Percentiles rank a stretch among this genome's conserved stretches.
Evolutionary conservation across 1,140 invertebrate species (phyloP).

Genomic region (Apis dorsata): DNA sequence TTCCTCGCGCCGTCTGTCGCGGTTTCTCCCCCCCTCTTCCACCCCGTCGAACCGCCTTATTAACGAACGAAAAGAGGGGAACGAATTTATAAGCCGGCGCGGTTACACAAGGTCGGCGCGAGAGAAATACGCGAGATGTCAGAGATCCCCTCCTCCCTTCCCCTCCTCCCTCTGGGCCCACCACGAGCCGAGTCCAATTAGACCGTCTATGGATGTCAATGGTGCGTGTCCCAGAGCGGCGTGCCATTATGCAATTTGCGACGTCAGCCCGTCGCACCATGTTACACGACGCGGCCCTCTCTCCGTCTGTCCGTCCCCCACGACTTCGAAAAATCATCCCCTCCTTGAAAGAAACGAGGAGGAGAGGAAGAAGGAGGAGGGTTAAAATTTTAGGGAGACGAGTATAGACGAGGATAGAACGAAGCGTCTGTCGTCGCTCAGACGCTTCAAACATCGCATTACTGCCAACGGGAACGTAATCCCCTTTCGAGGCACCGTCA

Average conservation of each 20-base stretch:
- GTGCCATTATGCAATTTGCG: slow-evolving; percentile 44
- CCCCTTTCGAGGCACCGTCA: too few relatives aligned
- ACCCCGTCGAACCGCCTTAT: neutral
- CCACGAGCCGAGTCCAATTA: slow-evolving; percentile 56
- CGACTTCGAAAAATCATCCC: too few relatives aligned
- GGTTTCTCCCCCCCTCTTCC: neutral
- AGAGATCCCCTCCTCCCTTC: too few relatives aligned
- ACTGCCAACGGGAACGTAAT: too few relatives aligned
- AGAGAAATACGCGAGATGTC: neutral
- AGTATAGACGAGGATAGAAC: too few relatives aligned
- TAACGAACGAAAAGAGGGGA: neutral
- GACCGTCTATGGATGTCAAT: slow-evolving; percentile 53
- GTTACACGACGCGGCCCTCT: neutral
- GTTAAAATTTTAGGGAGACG: too few relatives aligned
- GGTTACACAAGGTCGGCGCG: neutral
- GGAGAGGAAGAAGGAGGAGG: too few relatives aligned
- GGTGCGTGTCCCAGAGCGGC: slow-evolving; percentile 19
- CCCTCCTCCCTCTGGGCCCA: slow-evolving; percentile 23
- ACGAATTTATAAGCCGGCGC: slow-evolving; percentile 35
- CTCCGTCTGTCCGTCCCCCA: too few relatives aligned
- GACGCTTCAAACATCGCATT: too few relatives aligned
- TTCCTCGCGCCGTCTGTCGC: neutral
- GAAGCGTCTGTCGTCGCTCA: too few relatives aligned
- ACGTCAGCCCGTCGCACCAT: neutral
- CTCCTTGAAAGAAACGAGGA: too few relatives aligned